Conservation (phyloP, 2,797 vertebrate genomes). For the Nothura maculosa region DNA sequence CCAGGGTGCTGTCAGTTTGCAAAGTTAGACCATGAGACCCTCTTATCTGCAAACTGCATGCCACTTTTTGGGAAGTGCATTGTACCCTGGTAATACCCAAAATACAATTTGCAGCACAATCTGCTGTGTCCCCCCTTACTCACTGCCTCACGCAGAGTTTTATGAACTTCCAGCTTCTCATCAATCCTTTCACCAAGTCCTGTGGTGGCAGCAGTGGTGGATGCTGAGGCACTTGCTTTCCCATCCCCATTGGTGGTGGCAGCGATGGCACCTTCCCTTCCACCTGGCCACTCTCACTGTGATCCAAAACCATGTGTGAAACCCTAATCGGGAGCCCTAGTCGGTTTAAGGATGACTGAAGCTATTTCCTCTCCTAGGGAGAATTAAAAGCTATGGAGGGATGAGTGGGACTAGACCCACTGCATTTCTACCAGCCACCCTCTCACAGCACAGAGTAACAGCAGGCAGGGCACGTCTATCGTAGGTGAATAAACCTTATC, state of each 20-base stretch:
- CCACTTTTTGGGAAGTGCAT: neutral
- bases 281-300: neutral
- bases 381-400: conserved; percentile 67
- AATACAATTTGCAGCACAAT: rapidly evolving
- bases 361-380: conserved; percentile 48
- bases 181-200: neutral
- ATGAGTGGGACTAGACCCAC: conserved; percentile 67
- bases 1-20: neutral
- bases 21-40: neutral
- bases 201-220: conserved; percentile 27
- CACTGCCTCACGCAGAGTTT: neutral
- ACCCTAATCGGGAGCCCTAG: conserved; percentile 36
- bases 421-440: conserved; percentile 75
- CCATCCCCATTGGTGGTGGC: neutral
- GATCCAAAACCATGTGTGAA: conserved; percentile 62
- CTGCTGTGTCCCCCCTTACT: rapidly evolving
- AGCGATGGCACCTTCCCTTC: conserved; percentile 15
- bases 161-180: conserved; percentile 44
- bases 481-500: conserved; percentile 71
- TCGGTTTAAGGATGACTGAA: conserved; percentile 70
- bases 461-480: conserved; percentile 71
- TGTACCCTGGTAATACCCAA: rapidly evolving
- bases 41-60: rapidly evolving
- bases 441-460: conserved; percentile 75
- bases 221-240: neutral